Base-by-base conservation (phyloP, 1,140 invertebrate genomes). In the Drosophila mojavensis region DNA sequence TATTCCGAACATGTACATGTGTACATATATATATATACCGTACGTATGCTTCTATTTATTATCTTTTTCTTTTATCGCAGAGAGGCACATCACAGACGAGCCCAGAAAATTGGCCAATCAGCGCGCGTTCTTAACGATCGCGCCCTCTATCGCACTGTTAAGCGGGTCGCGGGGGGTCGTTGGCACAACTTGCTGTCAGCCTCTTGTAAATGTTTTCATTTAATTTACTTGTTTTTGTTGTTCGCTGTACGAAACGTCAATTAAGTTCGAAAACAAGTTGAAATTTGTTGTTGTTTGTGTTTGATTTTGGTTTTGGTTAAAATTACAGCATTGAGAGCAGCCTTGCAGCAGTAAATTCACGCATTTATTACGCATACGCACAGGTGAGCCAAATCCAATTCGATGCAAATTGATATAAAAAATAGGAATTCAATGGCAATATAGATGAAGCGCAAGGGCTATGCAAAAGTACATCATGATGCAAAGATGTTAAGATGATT, bases 71-170 rank as follows among this genome's bases (percentile, higher is more conserved):
- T 48, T 53, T 43, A 58, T 47, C 50, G 43, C 36, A n/a, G 58
- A 63, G 58, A 66, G 60, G 56, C 65, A 69, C 50, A 67, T 64
- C 75, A 63, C 70, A 67, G 80, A 86, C 82, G 82, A 86, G 82
- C 82, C 82, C 82, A 82, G 83, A 82, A 88, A 82, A 69, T 67
- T 78, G 48, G 61, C 82, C 82, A 86, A 86, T 86, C 83, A 71
- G 62, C 59, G 67, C 61, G 78, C 82, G 56, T 62, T 75, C 54
- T 63, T 30, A 33, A 33, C 28, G 64, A 73, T 50, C 64, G 56
- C 55, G 64, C 70, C 56, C 55, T 47, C 64, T 7, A 45, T 15
- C 43, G 55, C 11, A 13, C 4, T 17, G 24, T 4, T 10, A 7
- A 2, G 24, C 5, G 41, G n/a, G 39, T 20, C 0, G 7, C 5